Evolutionary conservation across 2,888 invertebrate species (phyloP).

Genomic region (Heliconius ismenius): DNA sequence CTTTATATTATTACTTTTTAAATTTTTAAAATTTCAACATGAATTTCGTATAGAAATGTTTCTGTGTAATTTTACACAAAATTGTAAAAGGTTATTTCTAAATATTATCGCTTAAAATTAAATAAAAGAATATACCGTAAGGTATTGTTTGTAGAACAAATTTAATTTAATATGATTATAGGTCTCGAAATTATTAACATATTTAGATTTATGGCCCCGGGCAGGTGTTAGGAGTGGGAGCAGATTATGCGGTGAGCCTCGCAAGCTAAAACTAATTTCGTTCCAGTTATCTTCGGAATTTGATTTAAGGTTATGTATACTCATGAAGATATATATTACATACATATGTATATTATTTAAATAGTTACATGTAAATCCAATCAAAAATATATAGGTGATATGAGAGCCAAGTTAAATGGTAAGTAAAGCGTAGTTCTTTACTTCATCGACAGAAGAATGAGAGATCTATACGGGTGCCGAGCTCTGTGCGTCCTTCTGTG

Average conservation of each 20-base stretch:
- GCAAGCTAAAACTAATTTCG: constrained; percentile 16
- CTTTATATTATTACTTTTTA: constrained; percentile 11
- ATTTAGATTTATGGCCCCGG: constrained; percentile 6
- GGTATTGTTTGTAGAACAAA: neutral
- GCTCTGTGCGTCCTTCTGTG: too few species aligned
- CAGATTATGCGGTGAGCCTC: constrained; percentile 19
- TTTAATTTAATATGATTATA: constrained; percentile 5
- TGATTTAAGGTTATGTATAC: constrained; percentile 1
- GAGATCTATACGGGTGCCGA: too few species aligned
- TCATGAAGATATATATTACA: neutral
- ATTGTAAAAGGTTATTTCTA: neutral
- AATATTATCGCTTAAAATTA: neutral
- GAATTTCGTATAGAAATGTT: constrained; percentile 9
- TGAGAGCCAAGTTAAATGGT: too few species aligned
- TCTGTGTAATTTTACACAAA: neutral
- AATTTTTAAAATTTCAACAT: constrained; percentile 12
- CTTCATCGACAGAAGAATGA: too few species aligned
- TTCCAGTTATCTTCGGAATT: constrained; percentile 8
- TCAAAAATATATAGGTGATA: too few species aligned
- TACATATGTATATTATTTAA: neutral
- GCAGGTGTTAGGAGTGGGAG: constrained; percentile 7
- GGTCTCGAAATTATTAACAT: constrained; percentile 22
- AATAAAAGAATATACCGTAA: neutral
- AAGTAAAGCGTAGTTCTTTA: too few species aligned
- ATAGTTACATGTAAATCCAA: too few species aligned